phyloP scores from a whole-genome alignment of 2,888 invertebrate genomes.

The Eugnorisma glareosa region DNA sequence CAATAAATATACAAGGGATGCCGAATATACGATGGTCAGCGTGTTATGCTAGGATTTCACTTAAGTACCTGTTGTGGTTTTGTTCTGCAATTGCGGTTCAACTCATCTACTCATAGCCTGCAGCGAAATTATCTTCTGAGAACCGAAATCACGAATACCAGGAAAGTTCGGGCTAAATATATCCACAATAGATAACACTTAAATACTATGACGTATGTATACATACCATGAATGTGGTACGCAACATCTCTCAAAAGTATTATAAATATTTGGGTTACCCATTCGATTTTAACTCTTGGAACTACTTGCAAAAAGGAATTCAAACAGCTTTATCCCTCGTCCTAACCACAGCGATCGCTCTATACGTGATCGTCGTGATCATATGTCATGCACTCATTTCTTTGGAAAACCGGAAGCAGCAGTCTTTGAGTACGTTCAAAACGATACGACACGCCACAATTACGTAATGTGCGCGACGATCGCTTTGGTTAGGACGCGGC shows the following conservation, averaged over 20 bases:
- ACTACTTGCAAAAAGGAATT: not conserved
- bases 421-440: not conserved
- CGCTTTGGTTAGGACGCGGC: not conserved
- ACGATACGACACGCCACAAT: not conserved
- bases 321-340: not conserved
- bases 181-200: slow-evolving; percentile 1
- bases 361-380: not conserved
- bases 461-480: not conserved
- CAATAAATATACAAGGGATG: too few relatives aligned
- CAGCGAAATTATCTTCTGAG: not conserved
- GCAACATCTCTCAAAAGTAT: not conserved
- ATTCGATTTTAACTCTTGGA: not conserved
- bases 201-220: not conserved
- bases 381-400: not conserved
- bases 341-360: not conserved
- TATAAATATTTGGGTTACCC: slow-evolving; percentile 17
- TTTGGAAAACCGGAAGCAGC: not conserved
- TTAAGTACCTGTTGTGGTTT: not conserved
- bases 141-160: not conserved
- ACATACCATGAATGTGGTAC: not conserved
- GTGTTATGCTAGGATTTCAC: not conserved
- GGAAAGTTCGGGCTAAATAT: slow-evolving; percentile 16
- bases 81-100: slow-evolving; percentile 3
- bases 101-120: not conserved
- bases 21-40: not conserved